Evolutionary conservation across 1,140 invertebrate genomes (phyloP).

Genomic region (Pachypeltis micranthus): DNA sequence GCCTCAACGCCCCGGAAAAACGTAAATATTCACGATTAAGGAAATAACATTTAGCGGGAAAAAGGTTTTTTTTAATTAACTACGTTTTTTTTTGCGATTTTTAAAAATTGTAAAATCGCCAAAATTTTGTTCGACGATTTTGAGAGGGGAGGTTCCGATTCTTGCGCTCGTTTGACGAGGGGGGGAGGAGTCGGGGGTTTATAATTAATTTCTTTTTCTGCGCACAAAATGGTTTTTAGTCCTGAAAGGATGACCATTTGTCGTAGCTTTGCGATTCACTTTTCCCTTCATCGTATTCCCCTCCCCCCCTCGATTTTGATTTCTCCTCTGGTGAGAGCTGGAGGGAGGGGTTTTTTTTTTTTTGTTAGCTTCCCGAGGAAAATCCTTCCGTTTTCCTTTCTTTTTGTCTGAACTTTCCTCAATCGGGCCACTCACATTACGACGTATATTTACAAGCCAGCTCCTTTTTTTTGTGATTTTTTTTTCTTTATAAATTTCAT

Average conservation of each 20-base stretch:
- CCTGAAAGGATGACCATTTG: background rate
- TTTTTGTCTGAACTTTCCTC: background rate
- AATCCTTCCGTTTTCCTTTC: background rate
- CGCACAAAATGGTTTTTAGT: background rate
- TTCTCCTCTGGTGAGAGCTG: background rate
- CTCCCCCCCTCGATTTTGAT: background rate
- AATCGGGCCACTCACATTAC: background rate
- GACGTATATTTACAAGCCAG: background rate
- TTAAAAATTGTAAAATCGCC: background rate
- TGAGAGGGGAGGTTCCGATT: background rate
- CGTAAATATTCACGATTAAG: constrained; percentile 3
- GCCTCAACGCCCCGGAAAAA: background rate
- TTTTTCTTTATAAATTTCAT: background rate
- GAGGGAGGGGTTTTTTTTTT: background rate
- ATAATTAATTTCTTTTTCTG: background rate
- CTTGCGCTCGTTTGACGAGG: background rate
- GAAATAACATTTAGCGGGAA: constrained; percentile 23
- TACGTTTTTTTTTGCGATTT: constrained; percentile 16
- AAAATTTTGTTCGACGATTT: background rate
- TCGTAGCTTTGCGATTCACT: no score
- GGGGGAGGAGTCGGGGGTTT: background rate
- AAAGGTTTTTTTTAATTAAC: constrained; percentile 15
- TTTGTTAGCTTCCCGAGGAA: background rate
- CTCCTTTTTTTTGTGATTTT: background rate
- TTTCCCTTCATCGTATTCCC: no score